Conservation (phyloP, 2,888 invertebrate species). For the Pristionchus maxplancki region DNA sequence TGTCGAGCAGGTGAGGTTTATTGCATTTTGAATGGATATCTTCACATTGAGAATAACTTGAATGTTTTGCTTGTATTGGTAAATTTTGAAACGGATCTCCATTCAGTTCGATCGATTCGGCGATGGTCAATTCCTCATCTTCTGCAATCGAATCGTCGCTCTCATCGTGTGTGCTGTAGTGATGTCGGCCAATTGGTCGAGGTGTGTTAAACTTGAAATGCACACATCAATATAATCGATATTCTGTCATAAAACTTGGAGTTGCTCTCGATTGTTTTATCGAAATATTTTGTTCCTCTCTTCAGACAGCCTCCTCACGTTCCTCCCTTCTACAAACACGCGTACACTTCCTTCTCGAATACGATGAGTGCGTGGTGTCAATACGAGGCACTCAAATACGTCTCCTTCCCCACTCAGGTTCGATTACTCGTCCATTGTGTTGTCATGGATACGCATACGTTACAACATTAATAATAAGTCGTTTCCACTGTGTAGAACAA, state of each 20-base stretch:
- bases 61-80: not conserved
- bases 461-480: too few species aligned
- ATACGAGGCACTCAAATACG: slow-evolving; percentile 98
- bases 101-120: slow-evolving; percentile 83
- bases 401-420: slow-evolving; percentile 94
- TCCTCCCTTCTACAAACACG: slow-evolving; percentile 94
- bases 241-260: too few species aligned
- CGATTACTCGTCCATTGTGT: not conserved
- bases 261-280: too few species aligned
- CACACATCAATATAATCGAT: too few species aligned
- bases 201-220: slow-evolving; percentile 58
- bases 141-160: slow-evolving; percentile 93
- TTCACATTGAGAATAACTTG: too few species aligned
- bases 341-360: slow-evolving; percentile 95
- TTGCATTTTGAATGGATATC: not conserved
- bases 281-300: not conserved
- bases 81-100: not conserved
- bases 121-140: slow-evolving; percentile 97
- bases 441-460: slow-evolving; percentile 31
- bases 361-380: slow-evolving; percentile 99
- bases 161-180: slow-evolving; percentile 85
- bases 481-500: too few species aligned
- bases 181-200: slow-evolving; percentile 68
- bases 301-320: slow-evolving; percentile 83
- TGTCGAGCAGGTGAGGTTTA: slow-evolving; percentile 76